These are phyloP conservation scores for Trichogramma dendrolimi DNA, from an alignment of 2,888 invertebrate species.

Conservation along the genomic window DNA sequence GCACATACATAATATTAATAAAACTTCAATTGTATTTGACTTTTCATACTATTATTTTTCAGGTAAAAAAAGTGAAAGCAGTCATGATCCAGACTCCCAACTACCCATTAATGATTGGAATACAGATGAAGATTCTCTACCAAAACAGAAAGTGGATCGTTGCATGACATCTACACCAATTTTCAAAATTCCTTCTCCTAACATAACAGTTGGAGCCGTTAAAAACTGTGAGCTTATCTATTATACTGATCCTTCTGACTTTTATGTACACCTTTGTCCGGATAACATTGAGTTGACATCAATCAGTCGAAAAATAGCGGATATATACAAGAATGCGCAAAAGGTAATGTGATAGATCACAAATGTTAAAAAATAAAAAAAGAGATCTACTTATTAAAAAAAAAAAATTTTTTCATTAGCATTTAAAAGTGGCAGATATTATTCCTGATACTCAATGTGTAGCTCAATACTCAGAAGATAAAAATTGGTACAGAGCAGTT, in stretches of 20 bases:
- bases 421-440: conserved; percentile 31
- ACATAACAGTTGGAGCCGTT: conserved; percentile 36
- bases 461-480: conserved; percentile 54
- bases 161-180: conserved; percentile 14
- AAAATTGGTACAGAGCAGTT: conserved; percentile 68
- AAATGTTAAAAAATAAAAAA: not conserved
- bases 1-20: not conserved
- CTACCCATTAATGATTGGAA: not conserved
- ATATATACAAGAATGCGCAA: conserved; percentile 38
- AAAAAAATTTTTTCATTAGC: conserved; percentile 2
- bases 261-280: conserved; percentile 43
- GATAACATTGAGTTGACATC: conserved; percentile 39
- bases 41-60: conserved; percentile 1
- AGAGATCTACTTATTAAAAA: not conserved
- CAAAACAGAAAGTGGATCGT: not conserved
- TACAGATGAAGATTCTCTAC: not conserved
- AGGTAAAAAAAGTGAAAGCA: conserved; percentile 8
- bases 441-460: conserved; percentile 39
- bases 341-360: conserved; percentile 20
- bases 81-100: not conserved
- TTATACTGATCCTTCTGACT: conserved; percentile 38
- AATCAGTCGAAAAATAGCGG: conserved; percentile 41
- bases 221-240: conserved; percentile 43
- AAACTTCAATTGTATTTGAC: not conserved
- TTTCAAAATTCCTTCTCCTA: conserved; percentile 25